phyloP scores from a whole-genome alignment of 37 sponge, comb jelly and placozoan species.

The Ianthella basta region DNA sequence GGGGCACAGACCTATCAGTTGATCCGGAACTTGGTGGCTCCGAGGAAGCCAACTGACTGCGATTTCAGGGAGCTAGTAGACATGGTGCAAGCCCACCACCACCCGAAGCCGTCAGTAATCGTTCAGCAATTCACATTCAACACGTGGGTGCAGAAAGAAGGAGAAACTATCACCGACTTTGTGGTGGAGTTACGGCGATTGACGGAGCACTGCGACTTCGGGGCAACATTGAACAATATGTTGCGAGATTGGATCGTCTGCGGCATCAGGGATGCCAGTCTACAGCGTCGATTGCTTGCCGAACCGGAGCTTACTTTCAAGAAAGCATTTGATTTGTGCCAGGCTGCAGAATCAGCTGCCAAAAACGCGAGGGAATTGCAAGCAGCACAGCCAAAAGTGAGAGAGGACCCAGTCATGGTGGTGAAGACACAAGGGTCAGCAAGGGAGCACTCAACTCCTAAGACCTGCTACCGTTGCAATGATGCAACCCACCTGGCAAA shows the following conservation, averaged over 20 bases:
- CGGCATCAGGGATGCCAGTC: slow-evolving; percentile 24
- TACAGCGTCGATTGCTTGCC: slow-evolving; percentile 21
- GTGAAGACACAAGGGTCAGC: background rate
- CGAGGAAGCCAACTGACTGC: slow-evolving; percentile 32
- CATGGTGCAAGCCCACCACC: slow-evolving; percentile 11
- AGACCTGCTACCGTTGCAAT: background rate
- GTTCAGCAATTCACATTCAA: slow-evolving; percentile 31
- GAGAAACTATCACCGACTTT: slow-evolving; percentile 17
- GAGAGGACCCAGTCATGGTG: background rate
- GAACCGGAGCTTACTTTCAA: slow-evolving; percentile 24
- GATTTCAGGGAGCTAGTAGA: slow-evolving; percentile 18
- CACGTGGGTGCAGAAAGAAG: slow-evolving; percentile 23
- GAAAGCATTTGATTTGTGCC: slow-evolving; percentile 22
- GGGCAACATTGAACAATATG: slow-evolving; percentile 30
- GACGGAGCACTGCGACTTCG: slow-evolving; percentile 40
- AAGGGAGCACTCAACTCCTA: background rate
- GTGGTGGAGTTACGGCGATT: background rate
- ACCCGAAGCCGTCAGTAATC: slow-evolving; percentile 27
- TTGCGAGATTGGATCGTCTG: slow-evolving; percentile 34
- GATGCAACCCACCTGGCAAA: background rate
- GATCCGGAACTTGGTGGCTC: slow-evolving; percentile 12
- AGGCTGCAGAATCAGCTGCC: slow-evolving; percentile 18
- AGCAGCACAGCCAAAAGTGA: background rate
- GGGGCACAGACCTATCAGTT: slow-evolving; percentile 24
- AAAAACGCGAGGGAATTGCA: slow-evolving; percentile 5